A percentile compares a stretch with the other conserved stretches of the same genome.
phyloP scores from a whole-genome alignment of 2,797 vertebrate species.

The Clarias pachynema region DNA sequence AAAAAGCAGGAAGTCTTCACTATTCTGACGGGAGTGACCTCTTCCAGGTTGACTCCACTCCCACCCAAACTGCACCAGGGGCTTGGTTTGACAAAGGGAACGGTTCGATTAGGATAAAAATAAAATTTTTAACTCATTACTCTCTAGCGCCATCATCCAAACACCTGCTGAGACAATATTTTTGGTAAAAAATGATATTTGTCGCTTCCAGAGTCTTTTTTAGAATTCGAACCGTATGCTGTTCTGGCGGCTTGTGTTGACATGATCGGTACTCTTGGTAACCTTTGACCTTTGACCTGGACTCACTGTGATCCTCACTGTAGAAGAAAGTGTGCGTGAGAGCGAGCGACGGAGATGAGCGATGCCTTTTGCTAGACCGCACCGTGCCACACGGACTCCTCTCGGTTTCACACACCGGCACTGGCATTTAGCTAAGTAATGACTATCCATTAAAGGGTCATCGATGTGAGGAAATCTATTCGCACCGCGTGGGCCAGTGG shows the following conservation, averaged over 20 bases:
- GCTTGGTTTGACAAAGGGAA: not conserved
- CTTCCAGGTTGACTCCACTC: not conserved
- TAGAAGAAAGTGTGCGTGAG: not conserved
- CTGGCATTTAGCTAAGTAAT: conserved; percentile 31
- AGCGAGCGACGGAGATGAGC: conserved; percentile 22
- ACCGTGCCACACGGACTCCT: conserved; percentile 13
- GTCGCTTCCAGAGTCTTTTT: not conserved
- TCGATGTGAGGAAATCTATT: conserved; percentile 34
- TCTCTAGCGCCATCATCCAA: not conserved
- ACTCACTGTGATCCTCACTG: conserved; percentile 63
- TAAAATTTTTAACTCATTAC: not conserved
- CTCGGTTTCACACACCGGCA: conserved; percentile 31
- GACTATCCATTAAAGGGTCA: conserved; percentile 29
- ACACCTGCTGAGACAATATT: not conserved
- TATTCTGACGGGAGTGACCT: not conserved
- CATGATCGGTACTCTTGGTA: not conserved
- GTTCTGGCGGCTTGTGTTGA: not conserved
- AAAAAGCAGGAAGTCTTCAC: not conserved
- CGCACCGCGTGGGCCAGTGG: conserved; percentile 16
- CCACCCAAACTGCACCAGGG: not conserved
- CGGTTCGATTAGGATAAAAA: not conserved
- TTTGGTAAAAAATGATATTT: not conserved
- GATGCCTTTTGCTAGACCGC: conserved; percentile 12
- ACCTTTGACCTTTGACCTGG: conserved; percentile 61
- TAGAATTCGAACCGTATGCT: not conserved